Conservation (phyloP, 2,888 invertebrate genomes). For the Dermolepida albohirtum region DNA sequence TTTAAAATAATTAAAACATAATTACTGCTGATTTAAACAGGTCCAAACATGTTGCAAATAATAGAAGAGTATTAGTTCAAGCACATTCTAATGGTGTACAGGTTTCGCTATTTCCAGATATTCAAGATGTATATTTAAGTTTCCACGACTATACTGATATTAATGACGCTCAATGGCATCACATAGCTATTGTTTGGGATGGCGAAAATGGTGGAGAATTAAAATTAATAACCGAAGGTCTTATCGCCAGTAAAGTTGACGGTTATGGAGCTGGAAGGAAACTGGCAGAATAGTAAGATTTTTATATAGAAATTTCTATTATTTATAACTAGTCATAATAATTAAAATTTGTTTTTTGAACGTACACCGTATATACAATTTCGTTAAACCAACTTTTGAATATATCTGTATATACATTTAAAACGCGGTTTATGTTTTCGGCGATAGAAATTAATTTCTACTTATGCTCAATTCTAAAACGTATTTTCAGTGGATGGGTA, state of each 20-base stretch:
- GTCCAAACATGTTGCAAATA: slow-evolving; percentile 81
- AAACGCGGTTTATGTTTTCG: too few relatives aligned
- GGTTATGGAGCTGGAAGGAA: slow-evolving; percentile 87
- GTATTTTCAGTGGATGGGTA: slow-evolving; percentile 84
- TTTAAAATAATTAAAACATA: too few relatives aligned
- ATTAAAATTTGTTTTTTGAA: too few relatives aligned
- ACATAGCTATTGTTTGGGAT: slow-evolving; percentile 95
- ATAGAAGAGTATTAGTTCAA: slow-evolving; percentile 86
- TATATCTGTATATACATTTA: too few relatives aligned
- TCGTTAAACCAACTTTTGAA: neutral
- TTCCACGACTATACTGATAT: slow-evolving; percentile 93
- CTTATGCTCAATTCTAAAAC: too few relatives aligned
- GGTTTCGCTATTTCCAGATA: slow-evolving; percentile 88
- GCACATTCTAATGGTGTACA: slow-evolving; percentile 94
- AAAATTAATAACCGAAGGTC: slow-evolving; percentile 93
- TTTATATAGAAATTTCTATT: neutral
- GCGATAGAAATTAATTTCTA: too few relatives aligned
- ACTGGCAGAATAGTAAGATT: slow-evolving; percentile 83
- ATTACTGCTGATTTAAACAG: slow-evolving; percentile 62
- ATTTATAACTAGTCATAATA: too few relatives aligned
- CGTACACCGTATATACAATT: too few relatives aligned
- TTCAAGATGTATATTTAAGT: slow-evolving; percentile 89
- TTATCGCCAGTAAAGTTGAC: slow-evolving; percentile 92
- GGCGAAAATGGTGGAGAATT: slow-evolving; percentile 87
- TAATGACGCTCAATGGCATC: slow-evolving; percentile 97